Percentiles rank a stretch among this genome's conserved stretches.
Conservation (phyloP, 2,888 invertebrate species). For the Ectobius pallidus region DNA sequence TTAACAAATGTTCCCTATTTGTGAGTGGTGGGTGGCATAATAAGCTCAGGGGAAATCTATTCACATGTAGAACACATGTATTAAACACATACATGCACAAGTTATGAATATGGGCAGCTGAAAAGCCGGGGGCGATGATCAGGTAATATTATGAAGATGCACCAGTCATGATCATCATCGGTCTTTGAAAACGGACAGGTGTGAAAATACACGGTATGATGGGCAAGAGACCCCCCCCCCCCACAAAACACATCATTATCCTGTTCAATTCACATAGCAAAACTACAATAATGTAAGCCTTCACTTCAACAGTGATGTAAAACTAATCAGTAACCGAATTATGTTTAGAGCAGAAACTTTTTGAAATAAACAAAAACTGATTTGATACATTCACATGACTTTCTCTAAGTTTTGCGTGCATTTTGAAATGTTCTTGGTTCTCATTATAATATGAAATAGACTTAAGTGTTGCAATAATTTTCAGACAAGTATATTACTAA, state of each 20-base stretch:
- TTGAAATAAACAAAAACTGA: neutral
- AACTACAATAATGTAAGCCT: neutral
- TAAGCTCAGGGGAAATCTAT: too few relatives aligned
- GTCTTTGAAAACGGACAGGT: neutral
- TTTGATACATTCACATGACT: neutral
- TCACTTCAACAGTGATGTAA: neutral
- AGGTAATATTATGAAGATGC: neutral
- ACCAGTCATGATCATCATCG: neutral
- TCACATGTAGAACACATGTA: too few relatives aligned
- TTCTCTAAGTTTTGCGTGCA: neutral
- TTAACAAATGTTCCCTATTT: too few relatives aligned
- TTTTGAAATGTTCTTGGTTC: neutral
- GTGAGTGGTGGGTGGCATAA: too few relatives aligned
- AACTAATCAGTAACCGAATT: neutral
- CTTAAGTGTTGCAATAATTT: too few relatives aligned
- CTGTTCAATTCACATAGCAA: neutral
- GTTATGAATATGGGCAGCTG: too few relatives aligned
- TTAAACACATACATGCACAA: too few relatives aligned
- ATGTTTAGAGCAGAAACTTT: neutral
- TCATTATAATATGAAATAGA: neutral
- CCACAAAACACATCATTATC: neutral
- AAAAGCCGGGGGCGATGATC: neutral
- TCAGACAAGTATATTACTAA: too few relatives aligned
- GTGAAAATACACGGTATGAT: neutral
- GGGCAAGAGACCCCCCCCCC: too few relatives aligned